Evolutionary conservation across 1,140 invertebrate genomes (phyloP).

Genomic region (Cyclargus thomasi): DNA sequence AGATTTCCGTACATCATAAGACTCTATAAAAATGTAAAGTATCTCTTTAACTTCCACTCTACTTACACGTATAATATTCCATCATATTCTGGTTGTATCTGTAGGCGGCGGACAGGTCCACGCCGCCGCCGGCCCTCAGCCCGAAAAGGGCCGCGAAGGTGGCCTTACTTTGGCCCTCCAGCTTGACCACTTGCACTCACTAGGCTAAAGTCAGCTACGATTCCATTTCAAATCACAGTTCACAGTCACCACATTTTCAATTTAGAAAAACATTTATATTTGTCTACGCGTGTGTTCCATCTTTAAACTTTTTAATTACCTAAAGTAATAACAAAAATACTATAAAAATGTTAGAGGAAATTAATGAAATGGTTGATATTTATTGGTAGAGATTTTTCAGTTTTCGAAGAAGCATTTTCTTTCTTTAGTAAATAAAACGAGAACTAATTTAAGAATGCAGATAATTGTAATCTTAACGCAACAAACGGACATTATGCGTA

Average conservation of each 20-base stretch:
- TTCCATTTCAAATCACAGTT: slow-evolving; percentile 16
- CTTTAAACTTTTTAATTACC: too few species aligned
- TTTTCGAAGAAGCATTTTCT: neutral
- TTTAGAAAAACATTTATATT: neutral
- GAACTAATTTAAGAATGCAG: neutral
- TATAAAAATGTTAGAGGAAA: too few species aligned
- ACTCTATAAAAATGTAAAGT: too few species aligned
- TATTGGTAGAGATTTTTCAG: too few species aligned
- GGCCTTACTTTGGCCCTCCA: slow-evolving; percentile 73
- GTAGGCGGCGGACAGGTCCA: slow-evolving; percentile 95
- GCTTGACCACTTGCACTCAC: slow-evolving; percentile 47
- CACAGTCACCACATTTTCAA: slow-evolving; percentile 9
- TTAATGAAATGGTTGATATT: too few species aligned
- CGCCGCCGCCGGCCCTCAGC: slow-evolving; percentile 70
- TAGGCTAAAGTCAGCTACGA: slow-evolving; percentile 18
- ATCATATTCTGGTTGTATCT: slow-evolving; percentile 98
- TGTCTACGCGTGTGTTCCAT: too few species aligned
- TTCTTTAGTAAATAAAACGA: neutral
- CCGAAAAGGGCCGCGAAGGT: slow-evolving; percentile 73
- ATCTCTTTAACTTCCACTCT: too few species aligned
- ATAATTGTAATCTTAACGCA: neutral
- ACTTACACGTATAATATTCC: slow-evolving; percentile 98
- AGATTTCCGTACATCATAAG: too few species aligned
- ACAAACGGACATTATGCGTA: neutral
- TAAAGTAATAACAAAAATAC: too few species aligned